These are phyloP conservation scores for Eristalis arbustorum DNA, from an alignment of 2,888 invertebrate species.

Conservation along the genomic window DNA sequence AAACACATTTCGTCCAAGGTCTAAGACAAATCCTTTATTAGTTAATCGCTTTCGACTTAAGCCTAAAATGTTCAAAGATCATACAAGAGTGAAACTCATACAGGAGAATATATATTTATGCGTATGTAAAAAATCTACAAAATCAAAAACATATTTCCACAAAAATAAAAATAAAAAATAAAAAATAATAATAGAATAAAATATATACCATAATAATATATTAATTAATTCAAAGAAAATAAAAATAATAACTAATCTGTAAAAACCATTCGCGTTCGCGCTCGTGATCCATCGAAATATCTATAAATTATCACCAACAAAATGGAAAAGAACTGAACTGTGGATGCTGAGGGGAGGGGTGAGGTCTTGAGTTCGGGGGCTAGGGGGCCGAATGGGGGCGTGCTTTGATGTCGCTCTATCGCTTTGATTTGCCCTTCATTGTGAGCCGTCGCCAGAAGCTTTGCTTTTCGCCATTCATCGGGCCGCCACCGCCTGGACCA, in stretches of 20 bases:
- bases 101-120: slow-evolving; percentile 12
- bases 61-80: slow-evolving; percentile 16
- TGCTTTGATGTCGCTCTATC: slow-evolving; percentile 80
- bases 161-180: not conserved
- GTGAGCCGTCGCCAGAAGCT: slow-evolving; percentile 87
- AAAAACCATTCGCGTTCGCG: slow-evolving; percentile 51
- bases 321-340: slow-evolving; percentile 58
- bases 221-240: slow-evolving; percentile 1
- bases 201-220: not conserved
- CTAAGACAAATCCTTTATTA: not conserved
- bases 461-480: slow-evolving; percentile 82
- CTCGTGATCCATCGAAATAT: slow-evolving; percentile 56
- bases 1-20: not conserved
- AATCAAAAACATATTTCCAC: slow-evolving; percentile 8
- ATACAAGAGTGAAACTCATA: slow-evolving; percentile 27
- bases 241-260: slow-evolving; percentile 12
- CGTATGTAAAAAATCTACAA: slow-evolving; percentile 14
- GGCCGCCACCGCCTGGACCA: slow-evolving; percentile 78
- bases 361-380: slow-evolving; percentile 35
- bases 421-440: slow-evolving; percentile 86
- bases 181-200: not conserved
- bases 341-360: slow-evolving; percentile 55
- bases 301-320: slow-evolving; percentile 63
- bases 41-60: slow-evolving; percentile 12
- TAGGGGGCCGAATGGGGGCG: not conserved